Evolutionary conservation across 2,797 vertebrate genomes (phyloP), one percentile per base, ranked within the genome.

Genomic region (Pseudochaenichthys georgianus): DNA sequence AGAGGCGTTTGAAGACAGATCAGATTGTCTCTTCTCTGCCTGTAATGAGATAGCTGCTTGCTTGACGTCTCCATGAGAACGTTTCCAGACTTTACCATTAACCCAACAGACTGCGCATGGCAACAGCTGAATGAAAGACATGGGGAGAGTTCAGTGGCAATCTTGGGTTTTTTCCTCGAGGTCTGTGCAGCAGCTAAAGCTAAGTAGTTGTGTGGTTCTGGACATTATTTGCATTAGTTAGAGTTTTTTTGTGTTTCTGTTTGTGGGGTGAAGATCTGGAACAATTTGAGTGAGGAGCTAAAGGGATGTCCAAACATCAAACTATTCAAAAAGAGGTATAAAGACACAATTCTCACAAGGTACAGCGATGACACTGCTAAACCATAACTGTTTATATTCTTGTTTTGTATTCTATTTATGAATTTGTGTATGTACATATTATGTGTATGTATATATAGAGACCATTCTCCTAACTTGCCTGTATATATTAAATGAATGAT

Each of bases 51-150:
- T 60, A 65, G 63, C 60, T 43, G 74, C 64, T 64, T 13, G 55
- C 73, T 75, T 77, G 60, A 77, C 43, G 53, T 80, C 80, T 82
- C 70, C 60, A 71, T 77, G 76, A 85, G 71, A 88, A 87, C 23
- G 16, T 76, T 81, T 83, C 58, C 60, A 64, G 77, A 80, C 62
- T 43, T 51, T 53, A 58, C 54, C 48, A 75, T 87, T 80, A 88
- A 74, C 65, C 66, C 41, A 57, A 11, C 61, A 68, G 75, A 72
- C 34, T 13, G 58, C 63, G 48, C 69, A 61, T 58, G 46, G 19
- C 48, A 48, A 17, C n/a, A 42, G 28, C 41, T 51, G 45, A 79
- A 70, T 70, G 41, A 76, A 84, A 78, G 67, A 84, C 21, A 2
- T 41, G 4, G 11, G 17, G 43, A 62, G 42, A 31, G 50, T 47